Evolutionary conservation across 2,888 invertebrate genomes (phyloP), one percentile per base, ranked within the genome.

Genomic region (Lacanobia oleracea): DNA sequence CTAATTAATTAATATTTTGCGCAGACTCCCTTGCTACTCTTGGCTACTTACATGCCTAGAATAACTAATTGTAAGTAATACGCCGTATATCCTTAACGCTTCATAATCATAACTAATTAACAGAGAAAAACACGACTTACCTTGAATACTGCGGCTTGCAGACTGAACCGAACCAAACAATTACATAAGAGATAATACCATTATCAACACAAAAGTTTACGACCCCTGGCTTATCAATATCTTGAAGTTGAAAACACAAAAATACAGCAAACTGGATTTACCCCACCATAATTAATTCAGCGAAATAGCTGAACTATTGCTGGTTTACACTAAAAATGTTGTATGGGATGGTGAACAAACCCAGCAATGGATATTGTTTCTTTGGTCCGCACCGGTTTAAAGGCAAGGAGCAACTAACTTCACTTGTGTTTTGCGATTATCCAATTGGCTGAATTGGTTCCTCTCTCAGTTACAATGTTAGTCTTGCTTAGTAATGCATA

Each of bases 131-230:
- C 48, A 78, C 59, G 12, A n/a, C 80, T 72, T 83, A 79, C 78
- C 66, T 60, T 60, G 40, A 7, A 37, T 23, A 53, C 59, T 72
- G 56, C 51, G 23, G 8, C 40, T 18, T 27, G 16, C 40, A 27
- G 2, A 72, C 62, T 68, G 37, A 74, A 50, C 43, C 4, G 23
- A 75, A 23, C 60, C 63, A 72, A 84, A 71, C 48, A 71, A 81
- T 84, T 86, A 85, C 81, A 72, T 83, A 84, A 79, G 71, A 69
- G 87, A 86, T 88, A 79, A 83, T 83, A 75, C 67, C 82, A 88
- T 88, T 89, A 87, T 86, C 80, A 76, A 27, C 33, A 75, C 71
- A 72, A 86, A 88, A 92, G 91, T 93, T 93, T 91, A 92, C 65
- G 93, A 93, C 93, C 93, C 80, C 76, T 67, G 57, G 64, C 62